Evolutionary conservation across 1,140 invertebrate genomes (phyloP), one percentile per base, ranked within the genome.

Genomic region (Ostrea edulis): DNA sequence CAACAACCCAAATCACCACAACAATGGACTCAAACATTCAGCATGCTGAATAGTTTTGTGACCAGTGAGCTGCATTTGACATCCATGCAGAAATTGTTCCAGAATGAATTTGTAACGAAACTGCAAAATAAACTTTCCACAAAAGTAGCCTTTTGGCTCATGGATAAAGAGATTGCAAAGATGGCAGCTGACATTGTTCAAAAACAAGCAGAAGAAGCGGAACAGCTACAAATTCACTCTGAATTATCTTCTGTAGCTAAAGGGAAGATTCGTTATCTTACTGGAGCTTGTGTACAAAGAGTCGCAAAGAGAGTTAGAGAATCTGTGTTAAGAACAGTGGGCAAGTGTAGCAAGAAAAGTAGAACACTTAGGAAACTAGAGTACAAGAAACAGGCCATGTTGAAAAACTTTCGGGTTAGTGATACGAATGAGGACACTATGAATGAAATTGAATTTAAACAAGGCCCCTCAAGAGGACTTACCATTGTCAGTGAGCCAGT

Each of bases 231-330:
- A 68, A 68, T 25, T 68, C 22, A 0, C 22, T 22, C 65, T 22
- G 65, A 68, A 65, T 25, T 54, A 53, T 84, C 82, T 9, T 53
- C 82, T 35, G 87, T 83, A n/a, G 62, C 22, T 7, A 85, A 85
- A 62, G 68, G 54, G 0, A 88, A 88, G 58, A 77, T 88, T 55
- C 55, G 51, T 0, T 88, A 88, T 53, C 20, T 88, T 8, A 53
- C 87, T n/a, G 87, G 87, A 22, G 62, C 65, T 8, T 88, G 87
- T 58, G 12, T 88, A 4, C 82, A 88, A 7, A 88, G 77, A 85
- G 85, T 88, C 11, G 20, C 14, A 20, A 85, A 81, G 55, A 25
- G 87, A 22, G 9, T 88, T n/a, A 44, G 14, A 11, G 65, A 88
- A 9, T 88, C 87, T 5, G 87, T 85, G 9, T 17, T 84, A 29